Base-by-base conservation (phyloP, 1,140 invertebrate genomes). In the Dendroctonus valens region DNA sequence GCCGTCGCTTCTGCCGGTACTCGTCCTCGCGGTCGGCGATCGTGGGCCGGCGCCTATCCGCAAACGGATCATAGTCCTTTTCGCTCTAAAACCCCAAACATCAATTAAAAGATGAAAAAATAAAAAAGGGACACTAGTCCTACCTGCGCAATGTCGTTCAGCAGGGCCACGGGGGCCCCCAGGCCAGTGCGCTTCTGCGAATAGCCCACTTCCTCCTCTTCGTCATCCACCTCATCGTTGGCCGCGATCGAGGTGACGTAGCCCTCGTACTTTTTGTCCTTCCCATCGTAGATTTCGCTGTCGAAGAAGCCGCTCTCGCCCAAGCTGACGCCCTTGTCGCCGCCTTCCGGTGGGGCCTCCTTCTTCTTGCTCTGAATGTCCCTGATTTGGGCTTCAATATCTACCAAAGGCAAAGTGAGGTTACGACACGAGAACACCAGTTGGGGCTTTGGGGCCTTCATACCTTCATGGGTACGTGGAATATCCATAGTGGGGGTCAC, bases 11-110 rank as follows among this genome's bases (percentile, higher is more conserved):
- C 70, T 92, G 90, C 58, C 93, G 84, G 77, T 99, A 99, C 79
- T 98, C 96, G 88, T 98, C 95, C 82, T 99, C 95, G 66, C 94
- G 85, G 72, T 99, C 96, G 0, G 93, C 92, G 79, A 99, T 95
- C 5, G 91, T 95, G 15, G 92, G 90, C 61, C 90, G 82, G 68
- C 94, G 83, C 77, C 94, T 88, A 70, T 98, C 96, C 26, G 93
- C 96, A 86, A 99, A 92, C 2, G 96, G 96, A 83, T 99, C 97
- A 84, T 91, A 93, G 79, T 98, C 95, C 75, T 91, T 91, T 71
- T 93, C 91, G 76, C 86, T 88, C 91, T 96, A 84, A 81, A 76
- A 75, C 70, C 8, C 8, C 8, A 3, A 11, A 12, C 1, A 11
- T 5, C 12, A 1, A 46, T 46, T 5, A 46, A 46, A 46, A 46